Percentiles rank a stretch among this genome's conserved stretches.
These are phyloP conservation scores for Bimastos eiseni DNA, from an alignment of 2,888 invertebrate genomes.

Conservation along the genomic window DNA sequence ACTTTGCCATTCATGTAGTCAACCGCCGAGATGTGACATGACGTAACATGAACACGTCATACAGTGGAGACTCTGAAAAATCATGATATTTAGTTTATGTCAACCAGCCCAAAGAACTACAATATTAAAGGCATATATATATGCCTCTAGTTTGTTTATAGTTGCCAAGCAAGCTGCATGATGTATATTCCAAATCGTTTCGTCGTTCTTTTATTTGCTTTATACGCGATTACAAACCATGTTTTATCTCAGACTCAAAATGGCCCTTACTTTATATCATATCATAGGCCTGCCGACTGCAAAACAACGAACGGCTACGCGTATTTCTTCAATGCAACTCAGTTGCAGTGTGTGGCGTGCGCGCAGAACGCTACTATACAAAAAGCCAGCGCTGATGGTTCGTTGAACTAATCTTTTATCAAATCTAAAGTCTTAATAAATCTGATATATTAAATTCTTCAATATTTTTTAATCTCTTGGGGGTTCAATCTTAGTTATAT, in stretches of 20 bases:
- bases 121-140: not conserved
- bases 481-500: too few species aligned
- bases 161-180: constrained; percentile 7
- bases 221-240: not conserved
- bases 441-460: not conserved
- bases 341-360: constrained; percentile 51
- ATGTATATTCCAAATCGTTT: not conserved
- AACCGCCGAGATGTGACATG: too few species aligned
- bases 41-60: too few species aligned
- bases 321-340: constrained; percentile 52
- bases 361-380: constrained; percentile 47
- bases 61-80: too few species aligned
- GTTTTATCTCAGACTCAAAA: not conserved
- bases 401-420: not conserved
- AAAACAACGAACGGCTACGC: constrained; percentile 39
- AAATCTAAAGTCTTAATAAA: not conserved
- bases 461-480: too few species aligned
- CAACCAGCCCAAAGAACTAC: not conserved
- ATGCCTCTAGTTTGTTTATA: not conserved
- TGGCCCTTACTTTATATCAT: constrained; percentile 29
- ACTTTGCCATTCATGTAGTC: too few species aligned
- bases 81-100: not conserved
- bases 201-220: not conserved
- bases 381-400: constrained; percentile 50
- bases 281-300: constrained; percentile 40